Evolutionary conservation across 2,888 invertebrate genomes (phyloP).

Genomic region (Phyto melanocephala): DNA sequence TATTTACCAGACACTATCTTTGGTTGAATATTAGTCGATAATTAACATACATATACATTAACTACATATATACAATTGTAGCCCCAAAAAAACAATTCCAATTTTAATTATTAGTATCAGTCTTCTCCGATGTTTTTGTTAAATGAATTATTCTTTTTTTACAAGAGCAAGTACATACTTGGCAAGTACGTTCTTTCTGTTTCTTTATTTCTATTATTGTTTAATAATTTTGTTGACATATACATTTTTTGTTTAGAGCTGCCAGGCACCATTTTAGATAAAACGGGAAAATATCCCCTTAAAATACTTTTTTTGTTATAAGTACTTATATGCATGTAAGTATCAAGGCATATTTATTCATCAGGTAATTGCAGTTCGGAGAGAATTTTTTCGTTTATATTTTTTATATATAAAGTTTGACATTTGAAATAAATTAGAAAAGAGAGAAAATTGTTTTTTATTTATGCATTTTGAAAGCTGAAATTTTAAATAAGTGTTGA

Average conservation of each 20-base stretch:
- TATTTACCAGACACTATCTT: conserved; percentile 11
- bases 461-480: too few relatives aligned
- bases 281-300: too few relatives aligned
- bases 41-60: conserved; percentile 15
- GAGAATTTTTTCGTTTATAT: too few relatives aligned
- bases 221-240: conserved; percentile 48
- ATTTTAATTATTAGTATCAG: conserved; percentile 6
- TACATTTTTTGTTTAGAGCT: conserved; percentile 4
- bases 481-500: too few relatives aligned
- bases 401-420: too few relatives aligned
- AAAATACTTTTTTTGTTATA: too few relatives aligned
- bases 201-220: neutral
- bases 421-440: too few relatives aligned
- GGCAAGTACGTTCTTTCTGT: too few relatives aligned
- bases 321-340: too few relatives aligned
- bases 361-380: too few relatives aligned
- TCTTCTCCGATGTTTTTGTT: neutral
- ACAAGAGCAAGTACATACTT: neutral
- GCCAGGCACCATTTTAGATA: neutral
- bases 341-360: too few relatives aligned
- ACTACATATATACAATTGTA: conserved; percentile 3
- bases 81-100: neutral
- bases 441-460: too few relatives aligned
- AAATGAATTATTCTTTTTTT: neutral
- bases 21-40: conserved; percentile 7